A percentile compares a stretch with the other conserved stretches of the same genome.
Evolutionary conservation across 2,113 vertebrate genomes (phyloP).

Genomic region (Oryctolagus cuniculus): DNA sequence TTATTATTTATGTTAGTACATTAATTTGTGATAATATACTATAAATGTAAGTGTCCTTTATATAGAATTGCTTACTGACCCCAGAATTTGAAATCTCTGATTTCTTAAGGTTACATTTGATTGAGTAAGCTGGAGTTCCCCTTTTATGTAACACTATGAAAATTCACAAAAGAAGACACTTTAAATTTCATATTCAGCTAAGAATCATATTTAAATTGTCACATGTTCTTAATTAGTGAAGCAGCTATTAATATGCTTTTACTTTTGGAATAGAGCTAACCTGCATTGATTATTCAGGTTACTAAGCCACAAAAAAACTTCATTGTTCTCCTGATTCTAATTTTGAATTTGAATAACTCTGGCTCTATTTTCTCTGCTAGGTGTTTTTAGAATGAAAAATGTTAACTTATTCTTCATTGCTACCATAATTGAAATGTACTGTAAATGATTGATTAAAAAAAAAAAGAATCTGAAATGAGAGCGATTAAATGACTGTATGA

Average conservation of each 20-base stretch:
- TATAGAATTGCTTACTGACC: background rate
- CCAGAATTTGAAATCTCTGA: constrained; percentile 37
- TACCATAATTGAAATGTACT: constrained; percentile 65
- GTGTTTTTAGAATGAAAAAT: constrained; percentile 80
- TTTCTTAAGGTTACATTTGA: constrained; percentile 56
- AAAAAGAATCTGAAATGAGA: constrained; percentile 64
- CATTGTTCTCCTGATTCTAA: constrained; percentile 73
- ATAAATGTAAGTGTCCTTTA: constrained; percentile 34
- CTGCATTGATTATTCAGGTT: constrained; percentile 75
- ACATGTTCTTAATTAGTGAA: constrained; percentile 72
- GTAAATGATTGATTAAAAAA: constrained; percentile 49
- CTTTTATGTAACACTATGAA: constrained; percentile 67
- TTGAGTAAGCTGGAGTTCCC: constrained; percentile 51
- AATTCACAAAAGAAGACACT: constrained; percentile 76
- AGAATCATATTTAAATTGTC: constrained; percentile 77
- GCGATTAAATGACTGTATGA: constrained; percentile 66
- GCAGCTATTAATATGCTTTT: constrained; percentile 69
- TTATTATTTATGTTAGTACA: background rate
- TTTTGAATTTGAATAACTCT: constrained; percentile 72
- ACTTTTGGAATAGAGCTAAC: constrained; percentile 64
- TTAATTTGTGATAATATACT: constrained; percentile 32
- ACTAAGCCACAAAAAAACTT: constrained; percentile 65
- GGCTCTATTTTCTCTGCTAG: constrained; percentile 63
- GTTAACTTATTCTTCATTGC: constrained; percentile 69
- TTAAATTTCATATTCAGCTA: constrained; percentile 71